Percentiles rank a stretch among this genome's conserved stretches.
Evolutionary conservation across 2,797 vertebrate species (phyloP).

Genomic region (Myotis findleyi): DNA sequence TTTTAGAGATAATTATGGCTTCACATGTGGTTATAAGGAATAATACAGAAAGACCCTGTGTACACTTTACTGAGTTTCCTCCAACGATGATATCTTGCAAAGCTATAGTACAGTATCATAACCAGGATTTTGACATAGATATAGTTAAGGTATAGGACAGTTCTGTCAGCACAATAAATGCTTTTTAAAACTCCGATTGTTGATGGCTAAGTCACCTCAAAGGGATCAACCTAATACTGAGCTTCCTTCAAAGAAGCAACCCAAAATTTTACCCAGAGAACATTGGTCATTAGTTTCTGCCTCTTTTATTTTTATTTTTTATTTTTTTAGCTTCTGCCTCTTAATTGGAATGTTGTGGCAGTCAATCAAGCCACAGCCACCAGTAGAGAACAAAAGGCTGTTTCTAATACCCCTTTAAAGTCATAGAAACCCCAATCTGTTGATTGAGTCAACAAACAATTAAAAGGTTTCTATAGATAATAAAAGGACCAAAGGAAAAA

Average conservation of each 20-base stretch:
- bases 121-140: neutral
- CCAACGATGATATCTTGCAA: neutral
- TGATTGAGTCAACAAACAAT: neutral
- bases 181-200: neutral
- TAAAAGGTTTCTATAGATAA: conserved; percentile 23
- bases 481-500: neutral
- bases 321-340: neutral
- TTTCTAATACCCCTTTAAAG: conserved; percentile 10
- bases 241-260: conserved; percentile 48
- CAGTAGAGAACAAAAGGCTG: conserved; percentile 34
- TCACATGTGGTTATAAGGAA: neutral
- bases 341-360: conserved; percentile 35
- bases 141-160: neutral
- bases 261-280: neutral
- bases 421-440: neutral
- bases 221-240: conserved; percentile 6
- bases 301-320: neutral
- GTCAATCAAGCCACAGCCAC: neutral
- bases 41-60: neutral
- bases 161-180: neutral
- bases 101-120: neutral
- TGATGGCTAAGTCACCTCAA: conserved; percentile 31
- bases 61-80: neutral
- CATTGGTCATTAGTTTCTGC: neutral
- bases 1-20: neutral